These are phyloP conservation scores for Danaus melanippus DNA, from an alignment of 1,140 invertebrate genomes.

Conservation along the genomic window DNA sequence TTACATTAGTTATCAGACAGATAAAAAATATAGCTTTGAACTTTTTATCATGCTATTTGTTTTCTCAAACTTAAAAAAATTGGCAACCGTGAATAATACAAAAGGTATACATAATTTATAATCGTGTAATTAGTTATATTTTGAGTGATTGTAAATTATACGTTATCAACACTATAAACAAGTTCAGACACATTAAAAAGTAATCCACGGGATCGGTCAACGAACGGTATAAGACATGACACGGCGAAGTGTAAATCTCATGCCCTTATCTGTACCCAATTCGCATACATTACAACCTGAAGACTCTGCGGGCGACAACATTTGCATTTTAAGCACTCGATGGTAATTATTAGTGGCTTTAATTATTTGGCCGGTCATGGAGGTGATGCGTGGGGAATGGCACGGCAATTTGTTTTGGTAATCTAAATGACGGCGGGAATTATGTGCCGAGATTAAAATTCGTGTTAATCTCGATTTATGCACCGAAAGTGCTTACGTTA, in stretches of 20 bases:
- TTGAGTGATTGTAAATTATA: slow-evolving; percentile 15
- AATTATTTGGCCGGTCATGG: slow-evolving; percentile 58
- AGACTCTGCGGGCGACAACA: slow-evolving; percentile 62
- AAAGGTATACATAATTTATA: too few species aligned
- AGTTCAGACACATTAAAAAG: slow-evolving; percentile 19
- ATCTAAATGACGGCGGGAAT: slow-evolving; percentile 45
- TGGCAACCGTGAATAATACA: too few species aligned
- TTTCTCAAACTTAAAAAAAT: too few species aligned
- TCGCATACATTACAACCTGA: slow-evolving; percentile 48
- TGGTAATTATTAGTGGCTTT: slow-evolving; percentile 64
- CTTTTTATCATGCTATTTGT: too few species aligned
- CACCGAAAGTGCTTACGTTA: slow-evolving; percentile 4
- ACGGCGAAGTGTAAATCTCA: slow-evolving; percentile 60
- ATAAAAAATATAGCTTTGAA: too few species aligned
- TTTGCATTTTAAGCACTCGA: slow-evolving; percentile 63
- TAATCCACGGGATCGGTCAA: slow-evolving; percentile 34
- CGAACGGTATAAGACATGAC: slow-evolving; percentile 54
- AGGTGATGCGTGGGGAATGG: slow-evolving; percentile 43
- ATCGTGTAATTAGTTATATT: too few species aligned
- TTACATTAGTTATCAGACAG: too few species aligned
- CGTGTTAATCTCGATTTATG: slow-evolving; percentile 13
- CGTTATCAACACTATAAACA: slow-evolving; percentile 14
- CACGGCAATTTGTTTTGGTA: slow-evolving; percentile 55
- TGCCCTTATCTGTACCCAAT: slow-evolving; percentile 57
- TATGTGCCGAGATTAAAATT: slow-evolving; percentile 19